Evolutionary conservation across 2,113 vertebrate genomes (phyloP).

Genomic region (Pseudopipra pipra): DNA sequence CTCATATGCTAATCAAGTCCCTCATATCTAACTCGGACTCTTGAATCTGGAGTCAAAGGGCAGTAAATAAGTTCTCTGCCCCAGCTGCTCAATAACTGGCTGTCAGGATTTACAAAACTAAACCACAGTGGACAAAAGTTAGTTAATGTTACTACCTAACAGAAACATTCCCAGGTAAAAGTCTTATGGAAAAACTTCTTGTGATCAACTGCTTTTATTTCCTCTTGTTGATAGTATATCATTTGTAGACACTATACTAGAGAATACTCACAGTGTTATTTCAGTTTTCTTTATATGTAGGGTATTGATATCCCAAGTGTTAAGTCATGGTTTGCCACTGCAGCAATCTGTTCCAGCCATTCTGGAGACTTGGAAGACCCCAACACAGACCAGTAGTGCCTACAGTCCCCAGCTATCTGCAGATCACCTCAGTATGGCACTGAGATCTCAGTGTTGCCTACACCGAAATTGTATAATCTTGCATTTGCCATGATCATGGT

Average conservation of each 20-base stretch:
- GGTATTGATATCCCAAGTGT: neutral
- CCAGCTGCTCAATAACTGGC: neutral
- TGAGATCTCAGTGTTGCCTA: neutral
- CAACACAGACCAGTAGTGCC: fast-evolving
- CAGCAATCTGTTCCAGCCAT: neutral
- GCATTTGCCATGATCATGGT: neutral
- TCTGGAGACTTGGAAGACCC: neutral
- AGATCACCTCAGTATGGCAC: neutral
- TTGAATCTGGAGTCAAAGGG: neutral
- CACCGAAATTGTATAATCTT: fast-evolving
- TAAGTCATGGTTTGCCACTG: neutral
- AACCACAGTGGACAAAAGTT: neutral
- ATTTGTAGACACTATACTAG: neutral
- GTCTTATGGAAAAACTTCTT: neutral
- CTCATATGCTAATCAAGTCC: neutral
- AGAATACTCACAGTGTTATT: neutral
- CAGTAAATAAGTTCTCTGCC: neutral
- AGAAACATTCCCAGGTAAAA: neutral
- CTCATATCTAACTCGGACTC: neutral
- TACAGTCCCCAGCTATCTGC: neutral
- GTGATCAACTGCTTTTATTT: neutral
- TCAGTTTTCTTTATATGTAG: neutral
- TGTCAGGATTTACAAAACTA: neutral
- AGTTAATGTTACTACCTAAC: neutral
- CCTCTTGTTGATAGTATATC: neutral